phyloP scores from a whole-genome alignment of 2,113 vertebrate genomes.

The Crotalus tigris region DNA sequence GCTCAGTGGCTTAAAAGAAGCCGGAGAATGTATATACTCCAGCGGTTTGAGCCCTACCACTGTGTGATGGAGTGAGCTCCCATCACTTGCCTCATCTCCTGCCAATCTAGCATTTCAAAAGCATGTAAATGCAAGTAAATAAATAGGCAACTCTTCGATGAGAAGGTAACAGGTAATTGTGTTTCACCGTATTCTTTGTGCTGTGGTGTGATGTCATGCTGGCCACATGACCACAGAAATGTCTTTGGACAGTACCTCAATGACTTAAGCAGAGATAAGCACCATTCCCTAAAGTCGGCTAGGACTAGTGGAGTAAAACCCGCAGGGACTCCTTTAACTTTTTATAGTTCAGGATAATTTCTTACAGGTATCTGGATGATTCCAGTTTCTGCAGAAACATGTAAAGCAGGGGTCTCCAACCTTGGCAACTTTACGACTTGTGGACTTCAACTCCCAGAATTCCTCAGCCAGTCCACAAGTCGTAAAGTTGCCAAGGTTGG shows the following conservation, averaged over 20 bases:
- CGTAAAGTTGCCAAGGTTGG: no score
- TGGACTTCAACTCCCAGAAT: no score
- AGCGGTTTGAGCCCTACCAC: not conserved
- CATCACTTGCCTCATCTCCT: not conserved
- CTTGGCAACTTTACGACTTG: no score
- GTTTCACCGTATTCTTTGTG: not conserved
- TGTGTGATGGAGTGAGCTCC: not conserved
- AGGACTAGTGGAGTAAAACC: not conserved
- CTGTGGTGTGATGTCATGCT: not conserved
- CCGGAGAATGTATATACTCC: not conserved
- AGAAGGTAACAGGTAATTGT: not conserved
- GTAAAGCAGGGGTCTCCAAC: no score
- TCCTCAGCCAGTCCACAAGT: no score
- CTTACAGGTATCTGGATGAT: not conserved
- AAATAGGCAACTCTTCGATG: not conserved
- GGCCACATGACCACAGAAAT: not conserved
- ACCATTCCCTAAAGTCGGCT: not conserved
- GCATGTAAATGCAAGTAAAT: not conserved
- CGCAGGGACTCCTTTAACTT: not conserved
- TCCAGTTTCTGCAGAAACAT: not conserved
- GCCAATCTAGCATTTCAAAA: not conserved
- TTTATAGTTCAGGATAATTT: not conserved
- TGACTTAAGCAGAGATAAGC: no score
- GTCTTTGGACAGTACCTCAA: not conserved
- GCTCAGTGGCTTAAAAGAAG: not conserved